phyloP scores from a whole-genome alignment of 2,113 vertebrate genomes.

The Tachycineta bicolor region DNA sequence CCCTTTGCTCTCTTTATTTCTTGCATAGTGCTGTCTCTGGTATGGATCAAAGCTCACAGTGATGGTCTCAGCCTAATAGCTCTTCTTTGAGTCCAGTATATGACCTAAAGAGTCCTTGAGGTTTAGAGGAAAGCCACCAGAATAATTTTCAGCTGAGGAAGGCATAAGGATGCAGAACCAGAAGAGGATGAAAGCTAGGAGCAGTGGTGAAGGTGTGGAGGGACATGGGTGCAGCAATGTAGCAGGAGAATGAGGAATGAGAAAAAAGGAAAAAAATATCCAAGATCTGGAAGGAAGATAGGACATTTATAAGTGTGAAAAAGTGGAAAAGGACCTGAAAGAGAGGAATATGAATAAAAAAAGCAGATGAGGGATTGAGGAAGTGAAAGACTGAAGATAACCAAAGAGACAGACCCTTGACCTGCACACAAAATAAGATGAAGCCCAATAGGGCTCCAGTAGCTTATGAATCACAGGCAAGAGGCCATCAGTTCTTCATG shows the following conservation, averaged over 20 bases:
- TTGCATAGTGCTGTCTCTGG: not conserved
- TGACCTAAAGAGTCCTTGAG: not conserved
- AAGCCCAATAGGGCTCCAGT: not conserved
- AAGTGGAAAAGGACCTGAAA: not conserved
- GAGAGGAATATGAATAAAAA: not conserved
- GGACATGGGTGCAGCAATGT: rapidly evolving
- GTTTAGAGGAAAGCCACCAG: not conserved
- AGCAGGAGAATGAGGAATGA: not conserved
- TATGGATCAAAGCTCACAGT: not conserved
- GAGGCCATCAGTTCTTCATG: not conserved
- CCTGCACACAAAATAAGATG: not conserved
- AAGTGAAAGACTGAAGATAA: not conserved
- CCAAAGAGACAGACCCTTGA: not conserved
- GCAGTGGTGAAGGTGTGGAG: not conserved
- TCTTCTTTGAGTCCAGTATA: not conserved
- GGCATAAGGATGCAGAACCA: not conserved
- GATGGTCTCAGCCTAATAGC: not conserved
- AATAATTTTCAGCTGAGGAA: not conserved
- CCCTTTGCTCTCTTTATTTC: not conserved
- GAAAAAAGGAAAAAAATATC: not conserved
- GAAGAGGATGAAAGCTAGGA: not conserved
- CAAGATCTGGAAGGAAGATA: not conserved
- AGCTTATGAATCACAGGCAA: not conserved
- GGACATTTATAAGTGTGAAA: not conserved
- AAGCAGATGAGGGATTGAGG: not conserved